Evolutionary conservation across 2,888 invertebrate genomes (phyloP), one percentile per base, ranked within the genome.

Genomic region (Cordylochernes scorpioides): DNA sequence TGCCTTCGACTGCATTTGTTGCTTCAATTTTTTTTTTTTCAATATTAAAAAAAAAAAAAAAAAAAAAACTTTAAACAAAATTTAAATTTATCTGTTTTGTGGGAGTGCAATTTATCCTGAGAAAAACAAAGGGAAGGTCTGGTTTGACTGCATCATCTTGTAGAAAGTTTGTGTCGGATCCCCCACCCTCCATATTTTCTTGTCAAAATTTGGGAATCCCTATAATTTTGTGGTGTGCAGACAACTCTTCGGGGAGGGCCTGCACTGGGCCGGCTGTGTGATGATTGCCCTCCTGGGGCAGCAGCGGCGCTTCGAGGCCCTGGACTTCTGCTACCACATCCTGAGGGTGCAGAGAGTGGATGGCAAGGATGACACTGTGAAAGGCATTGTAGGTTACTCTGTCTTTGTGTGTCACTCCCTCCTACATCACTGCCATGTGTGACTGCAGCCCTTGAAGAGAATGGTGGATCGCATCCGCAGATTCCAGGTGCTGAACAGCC

Each of bases 311-410:
- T 97, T 94, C 54, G 91, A 97, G 51, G 84, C 86, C 2, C 63
- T 94, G 24, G 97, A 97, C 60, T 94, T 94, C 61, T 88, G 84
- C 57, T 97, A 97, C 58, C 94, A 97, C 54, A 77, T 97, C 45
- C 63, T 94, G 36, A 59, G 86, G 36, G 86, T 94, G 7, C 91
- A 94, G 54, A 61, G 86, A 19, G 84, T 86, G 1, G 91, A 94
- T 52, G 78, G 82, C 40, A 88, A 88, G 52, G 86, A 91, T 50
- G 86, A 88, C 48, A 64, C 69, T 33, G 77, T 86, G 16, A 84
- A 86, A 51, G 84, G 86, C 46, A 84, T 88, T 27, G 34, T 38
- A 32, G 28, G 33, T 36, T 25, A 6, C n/a, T 25, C 4, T 8
- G 13, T 15, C n/a, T 3, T 7, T 25, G 25, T 25, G 7, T n/a